A percentile compares a stretch with the other conserved stretches of the same genome.
phyloP scores from a whole-genome alignment of 1,140 invertebrate species.

The Bombus waltoni region DNA sequence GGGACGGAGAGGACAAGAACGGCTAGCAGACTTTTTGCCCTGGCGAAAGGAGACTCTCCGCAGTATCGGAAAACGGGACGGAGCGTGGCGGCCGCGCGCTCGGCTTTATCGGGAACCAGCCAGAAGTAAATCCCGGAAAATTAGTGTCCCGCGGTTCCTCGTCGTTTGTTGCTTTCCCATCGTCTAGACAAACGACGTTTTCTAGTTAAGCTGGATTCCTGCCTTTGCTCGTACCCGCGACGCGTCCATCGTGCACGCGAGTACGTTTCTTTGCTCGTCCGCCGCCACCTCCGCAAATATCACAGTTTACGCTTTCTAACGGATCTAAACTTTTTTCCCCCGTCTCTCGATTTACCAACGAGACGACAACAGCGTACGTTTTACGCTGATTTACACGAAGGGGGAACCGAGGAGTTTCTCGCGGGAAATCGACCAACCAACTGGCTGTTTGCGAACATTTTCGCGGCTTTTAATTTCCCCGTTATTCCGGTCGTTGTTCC shows the following conservation, averaged over 20 bases:
- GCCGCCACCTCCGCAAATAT: too few species aligned
- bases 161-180: slow-evolving; percentile 43
- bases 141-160: slow-evolving; percentile 54
- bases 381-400: not conserved
- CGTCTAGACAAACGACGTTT: slow-evolving; percentile 11
- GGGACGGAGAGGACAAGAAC: not conserved
- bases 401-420: not conserved
- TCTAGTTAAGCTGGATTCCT: not conserved
- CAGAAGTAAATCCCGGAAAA: slow-evolving; percentile 61
- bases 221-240: too few species aligned
- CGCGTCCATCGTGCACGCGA: not conserved
- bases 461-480: not conserved
- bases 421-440: not conserved
- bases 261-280: not conserved
- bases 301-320: too few species aligned
- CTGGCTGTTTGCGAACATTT: not conserved
- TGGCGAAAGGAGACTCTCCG: not conserved
- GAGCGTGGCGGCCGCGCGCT: not conserved
- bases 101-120: slow-evolving; percentile 51
- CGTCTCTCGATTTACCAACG: not conserved
- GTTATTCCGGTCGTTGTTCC: not conserved
- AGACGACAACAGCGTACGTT: not conserved
- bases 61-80: slow-evolving; percentile 41
- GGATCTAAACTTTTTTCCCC: not conserved
- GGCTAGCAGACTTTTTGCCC: slow-evolving; percentile 44